Evolutionary conservation across 1,140 invertebrate species (phyloP).

Genomic region (Neodiprion lecontei): DNA sequence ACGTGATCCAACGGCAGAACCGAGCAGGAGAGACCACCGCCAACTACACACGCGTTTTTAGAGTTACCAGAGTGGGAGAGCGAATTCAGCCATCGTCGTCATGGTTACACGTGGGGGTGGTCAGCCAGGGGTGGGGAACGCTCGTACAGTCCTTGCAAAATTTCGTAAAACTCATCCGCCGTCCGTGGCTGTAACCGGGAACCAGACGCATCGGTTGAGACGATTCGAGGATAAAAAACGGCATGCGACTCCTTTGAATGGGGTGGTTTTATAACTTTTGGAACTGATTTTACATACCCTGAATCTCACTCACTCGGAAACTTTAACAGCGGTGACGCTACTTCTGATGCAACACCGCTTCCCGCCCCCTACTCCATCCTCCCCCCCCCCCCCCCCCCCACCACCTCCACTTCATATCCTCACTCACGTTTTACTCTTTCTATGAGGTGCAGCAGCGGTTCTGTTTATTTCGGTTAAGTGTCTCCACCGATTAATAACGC

Average conservation of each 20-base stretch:
- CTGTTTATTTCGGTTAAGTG: conserved; percentile 52
- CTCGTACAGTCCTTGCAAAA: conserved; percentile 55
- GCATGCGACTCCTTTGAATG: conserved; percentile 16
- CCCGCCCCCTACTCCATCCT: conserved; percentile 34
- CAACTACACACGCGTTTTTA: conserved; percentile 56
- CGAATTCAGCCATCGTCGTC: conserved; percentile 50
- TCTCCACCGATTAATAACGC: conserved; percentile 51
- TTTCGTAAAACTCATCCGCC: conserved; percentile 37
- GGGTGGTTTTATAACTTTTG: conserved; percentile 41
- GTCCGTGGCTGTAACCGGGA: too few relatives aligned
- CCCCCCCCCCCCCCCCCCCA: conserved; percentile 56
- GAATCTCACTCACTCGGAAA: too few relatives aligned
- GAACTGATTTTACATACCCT: conserved; percentile 37
- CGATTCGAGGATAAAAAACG: conserved; percentile 35
- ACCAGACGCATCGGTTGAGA: too few relatives aligned
- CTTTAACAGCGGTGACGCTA: too few relatives aligned
- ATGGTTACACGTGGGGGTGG: conserved; percentile 51
- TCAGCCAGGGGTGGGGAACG: conserved; percentile 51
- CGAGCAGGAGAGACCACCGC: conserved; percentile 25
- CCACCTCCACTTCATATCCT: conserved; percentile 20
- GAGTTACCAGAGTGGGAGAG: conserved; percentile 33
- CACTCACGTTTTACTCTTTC: too few relatives aligned
- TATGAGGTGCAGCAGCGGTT: background rate
- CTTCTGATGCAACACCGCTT: too few relatives aligned
- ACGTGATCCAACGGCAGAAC: background rate